These are phyloP conservation scores for Meriones psammophilus DNA, from an alignment of 2,797 vertebrate genomes.

Conservation along the genomic window DNA sequence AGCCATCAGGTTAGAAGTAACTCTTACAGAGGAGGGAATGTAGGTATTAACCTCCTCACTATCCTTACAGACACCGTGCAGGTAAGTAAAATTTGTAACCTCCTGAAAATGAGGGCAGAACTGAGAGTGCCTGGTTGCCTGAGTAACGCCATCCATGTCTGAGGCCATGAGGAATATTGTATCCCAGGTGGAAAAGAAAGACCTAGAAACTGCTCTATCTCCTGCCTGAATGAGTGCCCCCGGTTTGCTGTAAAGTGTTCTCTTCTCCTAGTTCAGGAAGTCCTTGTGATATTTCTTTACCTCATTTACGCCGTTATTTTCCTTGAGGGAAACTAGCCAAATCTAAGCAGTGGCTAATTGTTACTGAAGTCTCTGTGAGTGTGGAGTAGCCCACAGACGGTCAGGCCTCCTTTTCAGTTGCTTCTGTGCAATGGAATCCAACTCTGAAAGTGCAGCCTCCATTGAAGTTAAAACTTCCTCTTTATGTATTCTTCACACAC, in stretches of 20 bases:
- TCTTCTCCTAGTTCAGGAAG: background rate
- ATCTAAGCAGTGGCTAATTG: background rate
- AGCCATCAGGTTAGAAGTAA: background rate
- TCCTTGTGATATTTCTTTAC: background rate
- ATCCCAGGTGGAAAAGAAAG: background rate
- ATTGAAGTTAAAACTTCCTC: background rate
- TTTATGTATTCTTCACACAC: background rate
- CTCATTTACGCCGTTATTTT: background rate
- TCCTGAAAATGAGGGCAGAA: background rate
- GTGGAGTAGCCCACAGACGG: too few species aligned
- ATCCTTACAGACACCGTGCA: accelerated
- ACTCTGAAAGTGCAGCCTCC: background rate
- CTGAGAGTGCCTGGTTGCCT: too few species aligned
- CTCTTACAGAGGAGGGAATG: background rate
- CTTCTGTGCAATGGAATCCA: background rate
- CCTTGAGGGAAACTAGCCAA: background rate
- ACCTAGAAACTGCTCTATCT: background rate
- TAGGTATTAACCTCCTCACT: accelerated
- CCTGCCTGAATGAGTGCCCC: background rate
- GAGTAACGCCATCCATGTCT: background rate
- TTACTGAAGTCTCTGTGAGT: background rate
- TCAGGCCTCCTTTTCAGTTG: too few species aligned
- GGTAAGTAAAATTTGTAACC: background rate
- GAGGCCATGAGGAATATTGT: background rate
- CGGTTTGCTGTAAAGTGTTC: background rate